Percentiles rank a stretch among this genome's conserved stretches.
These are phyloP conservation scores for Hippocampus barbouri DNA, from an alignment of 2,113 vertebrate species.

Conservation along the genomic window DNA sequence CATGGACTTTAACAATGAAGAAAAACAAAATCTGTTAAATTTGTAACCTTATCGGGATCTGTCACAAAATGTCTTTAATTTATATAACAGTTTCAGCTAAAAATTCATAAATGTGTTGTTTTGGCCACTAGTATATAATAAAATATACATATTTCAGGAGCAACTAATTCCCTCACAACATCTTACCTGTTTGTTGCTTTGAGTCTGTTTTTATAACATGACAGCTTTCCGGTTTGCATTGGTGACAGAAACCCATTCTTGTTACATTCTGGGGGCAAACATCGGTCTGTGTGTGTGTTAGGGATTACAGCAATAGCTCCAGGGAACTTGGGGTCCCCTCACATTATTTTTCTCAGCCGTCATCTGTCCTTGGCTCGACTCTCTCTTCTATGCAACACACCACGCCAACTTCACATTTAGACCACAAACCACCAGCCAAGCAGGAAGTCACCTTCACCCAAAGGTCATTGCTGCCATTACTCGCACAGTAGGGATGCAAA, in stretches of 20 bases:
- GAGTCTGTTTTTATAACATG: background rate
- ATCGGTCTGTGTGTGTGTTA: conserved; percentile 38
- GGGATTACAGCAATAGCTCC: conserved; percentile 34
- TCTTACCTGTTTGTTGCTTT: background rate
- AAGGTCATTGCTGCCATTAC: conserved; percentile 65
- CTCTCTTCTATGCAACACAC: conserved; percentile 13
- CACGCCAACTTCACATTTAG: conserved; percentile 55
- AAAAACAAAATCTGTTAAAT: background rate
- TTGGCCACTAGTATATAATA: too few species aligned
- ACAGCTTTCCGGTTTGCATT: conserved; percentile 16
- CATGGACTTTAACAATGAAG: background rate
- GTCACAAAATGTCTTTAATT: background rate
- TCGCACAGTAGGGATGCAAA: conserved; percentile 36
- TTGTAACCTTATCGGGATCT: background rate
- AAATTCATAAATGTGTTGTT: too few species aligned
- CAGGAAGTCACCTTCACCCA: conserved; percentile 58
- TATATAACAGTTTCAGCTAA: too few species aligned
- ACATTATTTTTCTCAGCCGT: conserved; percentile 24
- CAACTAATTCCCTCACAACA: too few species aligned
- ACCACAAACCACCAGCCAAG: conserved; percentile 52
- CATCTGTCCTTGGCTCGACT: conserved; percentile 3
- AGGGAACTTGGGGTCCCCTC: background rate
- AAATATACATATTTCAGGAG: too few species aligned
- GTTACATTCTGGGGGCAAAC: conserved; percentile 1
- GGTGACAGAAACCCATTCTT: conserved; percentile 9